Conservation (phyloP, 1,140 invertebrate genomes). For the Anastrepha ludens region DNA sequence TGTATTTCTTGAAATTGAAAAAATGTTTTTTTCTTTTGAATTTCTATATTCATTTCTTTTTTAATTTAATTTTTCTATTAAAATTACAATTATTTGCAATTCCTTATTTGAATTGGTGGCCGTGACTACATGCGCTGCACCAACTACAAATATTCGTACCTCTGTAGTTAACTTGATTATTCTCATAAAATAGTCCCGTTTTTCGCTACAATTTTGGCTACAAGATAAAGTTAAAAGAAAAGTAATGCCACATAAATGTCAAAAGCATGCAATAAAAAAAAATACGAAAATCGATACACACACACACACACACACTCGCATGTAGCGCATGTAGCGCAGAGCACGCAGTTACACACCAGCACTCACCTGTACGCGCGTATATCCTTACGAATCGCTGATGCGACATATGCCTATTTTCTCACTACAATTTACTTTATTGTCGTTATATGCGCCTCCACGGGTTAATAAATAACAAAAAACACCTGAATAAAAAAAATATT, state of each 20-base stretch:
- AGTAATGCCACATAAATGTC: neutral
- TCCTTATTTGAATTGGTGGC: too few species aligned
- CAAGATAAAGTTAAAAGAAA: neutral
- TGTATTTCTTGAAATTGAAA: too few species aligned
- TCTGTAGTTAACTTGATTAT: neutral
- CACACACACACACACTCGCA: neutral
- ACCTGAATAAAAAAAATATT: neutral
- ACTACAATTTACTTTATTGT: conserved; percentile 18
- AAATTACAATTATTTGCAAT: too few species aligned
- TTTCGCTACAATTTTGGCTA: neutral
- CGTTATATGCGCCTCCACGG: neutral
- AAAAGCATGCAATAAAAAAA: neutral
- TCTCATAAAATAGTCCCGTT: neutral
- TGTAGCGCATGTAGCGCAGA: too few species aligned
- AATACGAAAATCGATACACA: neutral
- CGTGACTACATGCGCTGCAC: too few species aligned
- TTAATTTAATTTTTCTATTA: too few species aligned
- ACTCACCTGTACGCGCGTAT: neutral
- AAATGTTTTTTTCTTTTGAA: too few species aligned
- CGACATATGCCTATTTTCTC: neutral
- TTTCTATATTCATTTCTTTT: too few species aligned
- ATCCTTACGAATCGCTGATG: neutral
- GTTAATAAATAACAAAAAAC: conserved; percentile 1
- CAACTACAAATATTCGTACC: too few species aligned
- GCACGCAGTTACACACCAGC: neutral